These are phyloP conservation scores for Holocentrus rufus DNA, from an alignment of 2,797 vertebrate genomes.

Conservation along the genomic window DNA sequence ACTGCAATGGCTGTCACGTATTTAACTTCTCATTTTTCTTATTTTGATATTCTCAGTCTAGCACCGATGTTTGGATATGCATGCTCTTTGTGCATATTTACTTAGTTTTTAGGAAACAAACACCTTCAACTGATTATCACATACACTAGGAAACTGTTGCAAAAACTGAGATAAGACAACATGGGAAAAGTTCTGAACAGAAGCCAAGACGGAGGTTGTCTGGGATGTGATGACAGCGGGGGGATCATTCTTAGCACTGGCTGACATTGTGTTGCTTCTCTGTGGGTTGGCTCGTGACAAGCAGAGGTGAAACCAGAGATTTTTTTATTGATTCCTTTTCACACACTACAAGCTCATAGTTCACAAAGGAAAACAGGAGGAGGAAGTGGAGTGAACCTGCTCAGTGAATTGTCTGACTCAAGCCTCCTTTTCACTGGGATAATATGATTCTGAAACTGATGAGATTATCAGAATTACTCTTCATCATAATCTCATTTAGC, in stretches of 20 bases:
- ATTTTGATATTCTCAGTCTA: no score
- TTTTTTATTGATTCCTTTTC: constrained; percentile 12
- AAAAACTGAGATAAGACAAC: constrained; percentile 23
- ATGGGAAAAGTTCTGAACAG: background rate
- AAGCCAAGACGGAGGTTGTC: constrained; percentile 48
- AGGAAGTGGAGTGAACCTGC: constrained; percentile 7
- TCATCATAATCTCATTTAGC: background rate
- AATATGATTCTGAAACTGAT: background rate
- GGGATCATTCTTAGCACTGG: constrained; percentile 37
- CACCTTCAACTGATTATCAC: no score
- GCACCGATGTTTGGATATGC: no score
- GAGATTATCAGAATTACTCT: background rate
- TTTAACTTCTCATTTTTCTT: no score
- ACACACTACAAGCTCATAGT: background rate
- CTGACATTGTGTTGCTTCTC: constrained; percentile 2
- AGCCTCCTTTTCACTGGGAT: background rate
- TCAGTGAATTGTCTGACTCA: background rate
- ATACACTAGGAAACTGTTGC: background rate
- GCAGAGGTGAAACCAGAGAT: constrained; percentile 39
- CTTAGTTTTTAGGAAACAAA: no score
- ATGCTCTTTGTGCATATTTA: no score
- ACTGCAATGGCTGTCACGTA: no score
- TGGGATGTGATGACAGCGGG: constrained; percentile 43
- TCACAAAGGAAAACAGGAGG: constrained; percentile 2
- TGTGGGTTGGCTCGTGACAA: constrained; percentile 48